These are phyloP conservation scores for Hirtodrosophila cameraria DNA, from an alignment of 2,888 invertebrate genomes.

Conservation along the genomic window DNA sequence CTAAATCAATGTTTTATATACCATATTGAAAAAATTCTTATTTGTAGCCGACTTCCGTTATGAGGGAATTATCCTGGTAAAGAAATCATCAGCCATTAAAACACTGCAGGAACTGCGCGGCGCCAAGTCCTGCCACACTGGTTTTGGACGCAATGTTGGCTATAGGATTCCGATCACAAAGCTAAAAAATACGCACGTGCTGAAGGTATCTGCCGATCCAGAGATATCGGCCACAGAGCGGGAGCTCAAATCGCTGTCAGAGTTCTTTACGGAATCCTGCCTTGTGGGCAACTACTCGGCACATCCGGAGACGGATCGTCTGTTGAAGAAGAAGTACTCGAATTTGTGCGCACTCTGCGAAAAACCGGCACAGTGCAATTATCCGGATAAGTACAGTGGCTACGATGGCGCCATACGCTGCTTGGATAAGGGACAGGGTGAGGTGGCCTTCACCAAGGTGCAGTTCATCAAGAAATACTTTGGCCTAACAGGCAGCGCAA, in stretches of 20 bases:
- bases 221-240: constrained; percentile 86
- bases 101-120: constrained; percentile 89
- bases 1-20: no score
- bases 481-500: constrained; percentile 87
- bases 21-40: no score
- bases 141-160: constrained; percentile 94
- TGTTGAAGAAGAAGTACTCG: constrained; percentile 90
- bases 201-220: constrained; percentile 82
- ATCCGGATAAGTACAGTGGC: constrained; percentile 93
- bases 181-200: constrained; percentile 88
- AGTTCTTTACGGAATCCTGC: no score
- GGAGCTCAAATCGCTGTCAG: no score
- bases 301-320: constrained; percentile 88
- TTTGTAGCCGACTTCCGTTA: constrained; percentile 89
- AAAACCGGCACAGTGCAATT: constrained; percentile 90
- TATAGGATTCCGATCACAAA: constrained; percentile 93
- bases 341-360: constrained; percentile 92
- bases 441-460: constrained; percentile 94
- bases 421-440: constrained; percentile 91
- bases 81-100: constrained; percentile 89
- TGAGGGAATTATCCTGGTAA: constrained; percentile 92
- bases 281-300: constrained; percentile 94
- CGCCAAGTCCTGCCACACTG: constrained; percentile 93
- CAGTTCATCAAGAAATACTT: constrained; percentile 92
- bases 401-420: constrained; percentile 94